phyloP scores from a whole-genome alignment of 2,888 invertebrate genomes.

The Digitonthophagus gazella region DNA sequence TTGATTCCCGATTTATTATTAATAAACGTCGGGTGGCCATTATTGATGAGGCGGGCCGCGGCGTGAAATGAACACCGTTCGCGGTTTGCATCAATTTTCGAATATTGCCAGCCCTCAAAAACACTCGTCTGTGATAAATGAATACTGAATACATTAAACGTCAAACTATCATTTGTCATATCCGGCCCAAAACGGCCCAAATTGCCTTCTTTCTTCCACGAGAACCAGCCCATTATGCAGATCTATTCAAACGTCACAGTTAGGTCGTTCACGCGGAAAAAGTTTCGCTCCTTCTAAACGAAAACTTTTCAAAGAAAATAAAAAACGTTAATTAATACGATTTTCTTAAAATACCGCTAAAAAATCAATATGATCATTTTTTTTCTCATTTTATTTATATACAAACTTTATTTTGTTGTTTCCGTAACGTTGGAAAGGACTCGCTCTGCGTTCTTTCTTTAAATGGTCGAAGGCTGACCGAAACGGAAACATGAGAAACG shows the following conservation, averaged over 20 bases:
- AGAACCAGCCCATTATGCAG: slow-evolving; percentile 18
- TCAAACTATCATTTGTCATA: slow-evolving; percentile 36
- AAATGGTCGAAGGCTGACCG: not conserved
- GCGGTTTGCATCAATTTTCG: slow-evolving; percentile 34
- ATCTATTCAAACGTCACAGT: slow-evolving; percentile 12
- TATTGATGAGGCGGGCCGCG: slow-evolving; percentile 20
- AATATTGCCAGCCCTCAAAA: slow-evolving; percentile 34
- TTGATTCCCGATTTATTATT: slow-evolving; percentile 8
- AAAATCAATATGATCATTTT: not conserved
- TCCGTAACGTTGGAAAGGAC: too few species aligned
- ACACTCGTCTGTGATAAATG: slow-evolving; percentile 35
- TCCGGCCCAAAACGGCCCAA: slow-evolving; percentile 31
- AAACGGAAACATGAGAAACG: slow-evolving; percentile 31
- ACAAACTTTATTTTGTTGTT: too few species aligned
- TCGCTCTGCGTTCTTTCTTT: not conserved
- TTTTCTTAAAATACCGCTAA: not conserved
- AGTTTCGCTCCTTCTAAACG: not conserved
- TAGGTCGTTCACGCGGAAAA: not conserved
- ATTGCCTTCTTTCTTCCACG: slow-evolving; percentile 24
- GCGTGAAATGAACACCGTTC: slow-evolving; percentile 24
- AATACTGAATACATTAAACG: slow-evolving; percentile 35
- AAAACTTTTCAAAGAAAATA: not conserved
- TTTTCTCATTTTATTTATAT: too few species aligned
- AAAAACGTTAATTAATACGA: slow-evolving; percentile 1
- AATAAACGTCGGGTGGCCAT: slow-evolving; percentile 12